Conservation (phyloP, 2,113 vertebrate genomes). For the Cepphus grylle region DNA sequence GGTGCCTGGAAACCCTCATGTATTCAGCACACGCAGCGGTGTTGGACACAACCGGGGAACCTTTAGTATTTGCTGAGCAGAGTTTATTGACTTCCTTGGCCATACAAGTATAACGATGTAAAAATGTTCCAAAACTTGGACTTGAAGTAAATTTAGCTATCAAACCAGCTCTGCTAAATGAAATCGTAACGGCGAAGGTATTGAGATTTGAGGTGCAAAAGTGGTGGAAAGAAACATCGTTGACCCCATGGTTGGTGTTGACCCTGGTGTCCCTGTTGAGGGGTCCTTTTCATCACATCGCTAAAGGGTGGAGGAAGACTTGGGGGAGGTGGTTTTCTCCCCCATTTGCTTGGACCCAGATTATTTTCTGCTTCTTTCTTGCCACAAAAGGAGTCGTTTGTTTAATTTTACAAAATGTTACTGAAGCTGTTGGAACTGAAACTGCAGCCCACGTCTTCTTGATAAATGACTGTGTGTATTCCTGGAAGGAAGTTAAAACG, state of each 20-base stretch:
- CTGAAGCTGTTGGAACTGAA: slow-evolving; percentile 19
- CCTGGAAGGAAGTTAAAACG: slow-evolving; percentile 46
- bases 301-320: neutral
- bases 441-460: slow-evolving; percentile 36
- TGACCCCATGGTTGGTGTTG: neutral
- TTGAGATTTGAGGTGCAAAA: neutral
- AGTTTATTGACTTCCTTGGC: neutral
- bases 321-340: neutral
- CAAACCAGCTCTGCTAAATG: neutral
- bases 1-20: neutral
- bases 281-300: neutral
- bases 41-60: rapidly evolving
- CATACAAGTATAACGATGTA: neutral
- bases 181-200: neutral
- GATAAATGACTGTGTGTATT: slow-evolving; percentile 32
- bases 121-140: neutral
- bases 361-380: neutral
- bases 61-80: neutral
- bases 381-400: neutral
- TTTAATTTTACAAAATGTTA: neutral
- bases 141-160: neutral
- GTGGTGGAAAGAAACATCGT: neutral
- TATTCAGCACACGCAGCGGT: rapidly evolving
- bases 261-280: too few species aligned
- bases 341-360: neutral